A percentile compares a stretch with the other conserved stretches of the same genome.
These are phyloP conservation scores for Ceratina calcarata DNA, from an alignment of 1,140 invertebrate species.

Conservation along the genomic window DNA sequence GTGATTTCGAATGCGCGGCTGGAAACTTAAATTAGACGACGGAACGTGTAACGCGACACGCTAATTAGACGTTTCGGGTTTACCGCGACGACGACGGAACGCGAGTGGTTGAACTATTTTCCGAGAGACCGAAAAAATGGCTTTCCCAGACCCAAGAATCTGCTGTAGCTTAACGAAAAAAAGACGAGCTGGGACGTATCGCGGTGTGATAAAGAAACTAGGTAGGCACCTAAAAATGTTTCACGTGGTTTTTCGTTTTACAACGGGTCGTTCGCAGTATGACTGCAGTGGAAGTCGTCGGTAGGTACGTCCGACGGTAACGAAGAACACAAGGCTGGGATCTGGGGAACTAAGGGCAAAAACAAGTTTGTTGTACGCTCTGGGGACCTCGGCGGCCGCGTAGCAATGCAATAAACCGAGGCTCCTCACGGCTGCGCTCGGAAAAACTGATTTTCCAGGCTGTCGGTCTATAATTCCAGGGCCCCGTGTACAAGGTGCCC, in stretches of 20 bases:
- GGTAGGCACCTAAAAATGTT: no score
- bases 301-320: not conserved
- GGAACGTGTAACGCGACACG: conserved; percentile 22
- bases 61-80: conserved; percentile 45
- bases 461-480: conserved; percentile 5
- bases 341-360: conserved; percentile 4
- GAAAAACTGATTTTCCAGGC: conserved; percentile 28
- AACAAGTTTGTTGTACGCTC: conserved; percentile 24
- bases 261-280: no score
- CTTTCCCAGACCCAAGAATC: not conserved
- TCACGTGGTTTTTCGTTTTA: no score
- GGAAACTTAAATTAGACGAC: conserved; percentile 48
- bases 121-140: conserved; percentile 15
- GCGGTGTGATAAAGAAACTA: no score
- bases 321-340: conserved; percentile 1
- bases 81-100: conserved; percentile 12
- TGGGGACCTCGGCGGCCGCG: not conserved
- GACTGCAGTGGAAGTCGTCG: not conserved
- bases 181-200: no score
- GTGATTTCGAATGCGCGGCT: conserved; percentile 9
- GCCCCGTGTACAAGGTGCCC: not conserved
- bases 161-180: no score
- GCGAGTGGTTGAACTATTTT: conserved; percentile 37
- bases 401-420: conserved; percentile 16
- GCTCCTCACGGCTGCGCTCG: not conserved